phyloP scores from a whole-genome alignment of 2,113 vertebrate genomes.

The Agelaius tricolor region DNA sequence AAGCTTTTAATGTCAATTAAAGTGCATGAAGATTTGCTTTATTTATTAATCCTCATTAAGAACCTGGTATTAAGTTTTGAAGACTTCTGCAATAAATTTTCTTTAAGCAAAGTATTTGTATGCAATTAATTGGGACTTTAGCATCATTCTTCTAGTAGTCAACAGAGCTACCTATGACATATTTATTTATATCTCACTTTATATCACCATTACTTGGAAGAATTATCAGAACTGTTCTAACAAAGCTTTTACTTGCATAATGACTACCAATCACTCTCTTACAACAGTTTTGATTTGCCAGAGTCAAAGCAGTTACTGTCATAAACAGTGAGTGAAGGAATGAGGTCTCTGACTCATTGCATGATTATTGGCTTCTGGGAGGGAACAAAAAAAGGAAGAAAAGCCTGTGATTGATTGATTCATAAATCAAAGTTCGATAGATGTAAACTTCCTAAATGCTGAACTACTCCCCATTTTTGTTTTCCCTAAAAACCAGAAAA shows the following conservation, averaged over 20 bases:
- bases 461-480: background rate
- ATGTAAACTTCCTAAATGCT: background rate
- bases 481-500: background rate
- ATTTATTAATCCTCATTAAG: background rate
- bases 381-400: fast-evolving
- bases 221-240: background rate
- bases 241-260: background rate
- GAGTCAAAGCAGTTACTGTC: background rate
- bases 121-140: background rate
- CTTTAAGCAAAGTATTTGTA: background rate
- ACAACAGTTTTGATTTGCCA: background rate
- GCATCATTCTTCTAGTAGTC: background rate
- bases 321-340: background rate
- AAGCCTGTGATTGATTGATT: background rate
- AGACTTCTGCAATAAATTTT: background rate
- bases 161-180: background rate
- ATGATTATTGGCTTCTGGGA: background rate
- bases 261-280: background rate
- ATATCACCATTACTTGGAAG: background rate
- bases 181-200: background rate
- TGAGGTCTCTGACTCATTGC: background rate
- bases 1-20: background rate
- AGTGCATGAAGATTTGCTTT: background rate
- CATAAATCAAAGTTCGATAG: background rate
- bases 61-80: background rate